Base-by-base conservation (phyloP, 2,797 vertebrate genomes). In the Amniataba percoides region DNA sequence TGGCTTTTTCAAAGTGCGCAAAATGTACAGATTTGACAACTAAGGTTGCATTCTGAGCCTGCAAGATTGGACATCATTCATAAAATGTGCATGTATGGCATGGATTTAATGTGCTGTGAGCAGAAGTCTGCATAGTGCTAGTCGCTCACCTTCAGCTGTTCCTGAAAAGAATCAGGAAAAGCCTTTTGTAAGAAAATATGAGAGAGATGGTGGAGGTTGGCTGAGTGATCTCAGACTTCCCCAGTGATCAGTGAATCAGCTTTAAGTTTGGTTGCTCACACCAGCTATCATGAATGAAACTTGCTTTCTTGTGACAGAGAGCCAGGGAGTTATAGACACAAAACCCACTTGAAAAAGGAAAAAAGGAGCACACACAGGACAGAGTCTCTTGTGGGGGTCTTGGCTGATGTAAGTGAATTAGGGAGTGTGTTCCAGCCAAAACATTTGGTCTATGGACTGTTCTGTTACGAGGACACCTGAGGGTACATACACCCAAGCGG, bases 101-200 rank as follows among this genome's bases (percentile, higher is more conserved):
- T 25, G 14, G 4, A 67, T 60, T 77, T 60, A 11, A 55, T 66
- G 34, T 66, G 74, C 18, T 48, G 49, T 65, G 46, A 49, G 39
- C 12, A 66, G 46, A 55, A 9, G 78, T 85, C 19, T 18, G 46
- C 68, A 68, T 45, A 46, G 18, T 25, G 45, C 66, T 77, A 59
- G 36, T 36, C 60, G 68, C 53, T 66, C 53, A 66, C 23, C 6
- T 23, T 43, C 34, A 67, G 19, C 31, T 61, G 21, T 0, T 31
- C 27, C 27, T 31, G 27, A 31, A 4, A 39, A 25, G 19, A 19
- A 40, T 40, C 10, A 40, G 13, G 13, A 40, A 3, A 52, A 61
- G 14, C 45, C 2, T 43, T 59, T 55, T 49, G 27, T 13, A 57
- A 19, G 16, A 16, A 61, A 49, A 65, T 46, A 8, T 23, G 19